phyloP scores from a whole-genome alignment of 2,113 vertebrate genomes.

The Otolemur garnettii region DNA sequence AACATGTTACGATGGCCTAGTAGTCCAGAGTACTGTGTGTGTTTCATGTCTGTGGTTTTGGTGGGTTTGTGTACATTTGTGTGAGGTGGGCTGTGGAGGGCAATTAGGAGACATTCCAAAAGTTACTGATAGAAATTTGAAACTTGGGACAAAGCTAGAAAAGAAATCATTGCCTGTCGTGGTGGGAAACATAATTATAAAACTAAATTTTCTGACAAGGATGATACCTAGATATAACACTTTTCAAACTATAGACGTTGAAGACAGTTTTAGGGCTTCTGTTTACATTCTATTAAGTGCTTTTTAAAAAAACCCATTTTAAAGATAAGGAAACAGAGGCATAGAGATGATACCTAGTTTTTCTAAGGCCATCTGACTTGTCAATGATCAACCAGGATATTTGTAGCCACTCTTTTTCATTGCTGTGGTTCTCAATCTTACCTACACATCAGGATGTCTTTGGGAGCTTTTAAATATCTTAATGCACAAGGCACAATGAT shows the following conservation, averaged over 20 bases:
- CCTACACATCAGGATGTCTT: neutral
- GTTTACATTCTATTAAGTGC: neutral
- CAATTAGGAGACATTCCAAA: neutral
- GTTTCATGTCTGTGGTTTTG: neutral
- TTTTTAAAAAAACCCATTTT: neutral
- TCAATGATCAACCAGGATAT: neutral
- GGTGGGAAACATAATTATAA: neutral
- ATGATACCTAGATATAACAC: neutral
- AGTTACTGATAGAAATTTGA: neutral
- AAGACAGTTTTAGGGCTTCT: neutral
- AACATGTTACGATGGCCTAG: neutral
- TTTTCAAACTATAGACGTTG: neutral
- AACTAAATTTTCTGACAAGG: constrained; percentile 18
- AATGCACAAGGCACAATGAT: neutral
- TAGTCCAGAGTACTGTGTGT: neutral
- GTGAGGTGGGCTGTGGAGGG: fast-evolving
- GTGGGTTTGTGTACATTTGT: neutral
- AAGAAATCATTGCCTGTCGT: neutral
- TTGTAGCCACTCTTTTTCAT: neutral
- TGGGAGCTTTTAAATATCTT: neutral
- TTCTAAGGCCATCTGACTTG: neutral
- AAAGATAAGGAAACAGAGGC: neutral
- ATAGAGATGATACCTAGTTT: neutral
- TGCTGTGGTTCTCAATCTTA: neutral
- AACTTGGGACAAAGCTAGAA: neutral